These are phyloP conservation scores for Cottoperca gobio DNA, from an alignment of 2,797 vertebrate species.

Conservation along the genomic window DNA sequence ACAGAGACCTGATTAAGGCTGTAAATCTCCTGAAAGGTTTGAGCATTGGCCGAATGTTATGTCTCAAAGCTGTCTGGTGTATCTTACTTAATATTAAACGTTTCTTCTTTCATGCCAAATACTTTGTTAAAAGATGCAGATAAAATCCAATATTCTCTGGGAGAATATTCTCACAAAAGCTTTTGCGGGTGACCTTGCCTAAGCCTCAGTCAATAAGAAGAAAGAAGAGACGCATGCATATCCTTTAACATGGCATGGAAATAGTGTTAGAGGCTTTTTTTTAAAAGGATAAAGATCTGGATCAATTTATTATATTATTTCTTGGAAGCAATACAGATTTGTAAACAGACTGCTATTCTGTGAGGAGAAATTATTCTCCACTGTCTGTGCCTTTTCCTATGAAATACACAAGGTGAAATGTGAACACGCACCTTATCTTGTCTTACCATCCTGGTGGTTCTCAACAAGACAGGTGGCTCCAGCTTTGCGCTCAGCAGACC, in stretches of 20 bases:
- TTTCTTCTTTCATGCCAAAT: slow-evolving; percentile 62
- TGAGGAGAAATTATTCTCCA: slow-evolving; percentile 19
- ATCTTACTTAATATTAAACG: slow-evolving; percentile 56
- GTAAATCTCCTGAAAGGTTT: slow-evolving; percentile 21
- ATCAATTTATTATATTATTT: slow-evolving; percentile 43
- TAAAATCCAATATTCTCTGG: slow-evolving; percentile 71
- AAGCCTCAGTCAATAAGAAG: slow-evolving; percentile 63
- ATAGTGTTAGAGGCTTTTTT: slow-evolving; percentile 54
- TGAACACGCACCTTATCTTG: slow-evolving; percentile 56
- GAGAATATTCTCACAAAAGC: slow-evolving; percentile 66
- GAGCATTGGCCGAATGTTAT: slow-evolving; percentile 16
- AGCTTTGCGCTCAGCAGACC: slow-evolving; percentile 78
- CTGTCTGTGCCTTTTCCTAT: slow-evolving; percentile 25
- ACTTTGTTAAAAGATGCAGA: slow-evolving; percentile 61
- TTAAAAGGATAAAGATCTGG: slow-evolving; percentile 26
- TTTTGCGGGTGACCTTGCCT: slow-evolving; percentile 70
- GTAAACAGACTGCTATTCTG: slow-evolving; percentile 38
- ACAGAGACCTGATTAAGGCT: slow-evolving; percentile 27
- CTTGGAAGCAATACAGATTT: slow-evolving; percentile 15
- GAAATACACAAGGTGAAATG: slow-evolving; percentile 25
- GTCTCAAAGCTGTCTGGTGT: slow-evolving; percentile 48
- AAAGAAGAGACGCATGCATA: slow-evolving; percentile 64
- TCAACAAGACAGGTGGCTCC: slow-evolving; percentile 69
- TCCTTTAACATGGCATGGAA: slow-evolving; percentile 53
- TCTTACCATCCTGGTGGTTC: slow-evolving; percentile 47